A percentile compares a stretch with the other conserved stretches of the same genome.
These are phyloP conservation scores for Cheilinus undulatus DNA, from an alignment of 2,113 vertebrate genomes.

Conservation along the genomic window DNA sequence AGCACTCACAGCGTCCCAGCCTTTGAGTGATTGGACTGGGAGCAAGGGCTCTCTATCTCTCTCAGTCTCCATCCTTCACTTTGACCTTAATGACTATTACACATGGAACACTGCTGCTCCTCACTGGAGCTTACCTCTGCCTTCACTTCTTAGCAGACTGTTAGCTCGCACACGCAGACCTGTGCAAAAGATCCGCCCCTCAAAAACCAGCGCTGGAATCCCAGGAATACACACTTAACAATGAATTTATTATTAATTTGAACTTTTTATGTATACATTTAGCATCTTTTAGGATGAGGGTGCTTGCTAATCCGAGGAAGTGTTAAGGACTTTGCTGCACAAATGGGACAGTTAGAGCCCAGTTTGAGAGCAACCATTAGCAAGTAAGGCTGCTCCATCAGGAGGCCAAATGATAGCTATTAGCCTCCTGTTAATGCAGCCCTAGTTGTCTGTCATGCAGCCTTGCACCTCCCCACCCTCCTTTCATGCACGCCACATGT, in stretches of 20 bases:
- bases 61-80: slow-evolving; percentile 68
- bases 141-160: slow-evolving; percentile 80
- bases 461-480: slow-evolving; percentile 12
- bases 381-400: slow-evolving; percentile 21
- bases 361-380: slow-evolving; percentile 15
- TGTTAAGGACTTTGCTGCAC: slow-evolving; percentile 25
- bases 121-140: slow-evolving; percentile 63
- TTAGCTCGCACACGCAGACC: slow-evolving; percentile 66
- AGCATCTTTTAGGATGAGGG: slow-evolving; percentile 39
- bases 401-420: slow-evolving; percentile 24
- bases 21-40: slow-evolving; percentile 69
- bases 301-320: slow-evolving; percentile 32
- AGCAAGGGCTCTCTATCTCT: slow-evolving; percentile 77
- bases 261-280: slow-evolving; percentile 38
- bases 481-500: slow-evolving; percentile 18
- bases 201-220: slow-evolving; percentile 75
- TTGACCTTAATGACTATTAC: slow-evolving; percentile 72
- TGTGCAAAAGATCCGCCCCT: slow-evolving; percentile 39
- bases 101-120: slow-evolving; percentile 58
- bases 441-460: slow-evolving; percentile 31
- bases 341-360: slow-evolving; percentile 49
- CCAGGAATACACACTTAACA: slow-evolving; percentile 59
- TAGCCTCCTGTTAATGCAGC: slow-evolving; percentile 26
- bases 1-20: slow-evolving; percentile 59
- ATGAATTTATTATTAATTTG: slow-evolving; percentile 52